A percentile compares a stretch with the other conserved stretches of the same genome.
phyloP scores from a whole-genome alignment of 2,888 invertebrate species.

The Ryuthela nishihirai region DNA sequence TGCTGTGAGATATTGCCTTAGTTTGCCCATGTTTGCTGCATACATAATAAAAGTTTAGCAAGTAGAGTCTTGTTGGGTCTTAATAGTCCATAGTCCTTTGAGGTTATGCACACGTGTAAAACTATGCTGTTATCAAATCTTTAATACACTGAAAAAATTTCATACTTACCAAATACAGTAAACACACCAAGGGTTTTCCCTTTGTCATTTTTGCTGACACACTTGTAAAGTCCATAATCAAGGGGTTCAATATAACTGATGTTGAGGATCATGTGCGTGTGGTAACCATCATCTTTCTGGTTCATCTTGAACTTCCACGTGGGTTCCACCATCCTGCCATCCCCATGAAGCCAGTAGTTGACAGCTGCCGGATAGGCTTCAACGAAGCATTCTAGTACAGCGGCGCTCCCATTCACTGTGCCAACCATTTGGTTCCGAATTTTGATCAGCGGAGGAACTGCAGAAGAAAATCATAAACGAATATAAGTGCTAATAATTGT shows the following conservation, averaged over 20 bases:
- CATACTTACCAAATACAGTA: constrained; percentile 61
- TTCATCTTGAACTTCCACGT: constrained; percentile 58
- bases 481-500: no score
- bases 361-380: constrained; percentile 85
- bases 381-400: constrained; percentile 65
- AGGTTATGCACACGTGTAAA: no score
- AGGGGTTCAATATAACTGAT: constrained; percentile 63
- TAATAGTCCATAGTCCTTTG: no score
- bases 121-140: no score
- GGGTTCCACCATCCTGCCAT: constrained; percentile 68
- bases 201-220: constrained; percentile 77
- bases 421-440: constrained; percentile 71
- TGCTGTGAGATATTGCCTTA: no score
- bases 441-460: constrained; percentile 79
- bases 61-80: no score
- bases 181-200: constrained; percentile 72
- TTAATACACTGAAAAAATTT: no score
- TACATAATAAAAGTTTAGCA: no score
- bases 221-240: constrained; percentile 74
- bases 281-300: constrained; percentile 31
- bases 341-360: constrained; percentile 76
- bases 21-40: no score
- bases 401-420: constrained; percentile 65
- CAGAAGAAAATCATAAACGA: no score
- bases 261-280: constrained; percentile 71